Percentiles rank a stretch among this genome's conserved stretches.
Conservation (phyloP, 2,888 invertebrate species). For the Thymelicus sylvestris region DNA sequence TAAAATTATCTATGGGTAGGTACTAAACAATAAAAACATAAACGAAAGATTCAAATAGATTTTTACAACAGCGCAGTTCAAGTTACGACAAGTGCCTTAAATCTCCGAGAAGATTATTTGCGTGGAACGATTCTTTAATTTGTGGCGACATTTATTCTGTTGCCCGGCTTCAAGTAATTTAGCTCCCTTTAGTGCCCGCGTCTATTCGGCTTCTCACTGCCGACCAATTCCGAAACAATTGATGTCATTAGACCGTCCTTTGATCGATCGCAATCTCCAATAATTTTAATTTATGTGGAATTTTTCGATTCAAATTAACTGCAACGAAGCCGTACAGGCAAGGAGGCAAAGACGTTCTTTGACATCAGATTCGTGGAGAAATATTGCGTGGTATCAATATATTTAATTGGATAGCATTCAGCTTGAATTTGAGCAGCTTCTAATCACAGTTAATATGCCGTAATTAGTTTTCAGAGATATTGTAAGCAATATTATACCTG, state of each 20-base stretch:
- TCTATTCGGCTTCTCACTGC: conserved; percentile 63
- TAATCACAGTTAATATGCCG: not conserved
- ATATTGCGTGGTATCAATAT: not conserved
- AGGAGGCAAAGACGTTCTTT: conserved; percentile 46
- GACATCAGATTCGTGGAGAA: conserved; percentile 27
- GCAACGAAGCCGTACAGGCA: conserved; percentile 40
- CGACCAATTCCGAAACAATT: conserved; percentile 74
- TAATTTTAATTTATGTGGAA: conserved; percentile 67
- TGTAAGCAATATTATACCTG: too few relatives aligned
- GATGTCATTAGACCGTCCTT: conserved; percentile 70
- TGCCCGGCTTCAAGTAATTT: conserved; percentile 78
- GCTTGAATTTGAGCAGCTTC: conserved; percentile 23
- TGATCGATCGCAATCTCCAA: conserved; percentile 65
- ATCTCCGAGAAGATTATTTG: conserved; percentile 45
- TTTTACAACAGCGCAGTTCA: not conserved
- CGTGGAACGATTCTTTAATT: conserved; percentile 76
- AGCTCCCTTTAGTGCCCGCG: conserved; percentile 57
- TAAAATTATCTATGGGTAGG: too few relatives aligned
- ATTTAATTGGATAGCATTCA: conserved; percentile 1
- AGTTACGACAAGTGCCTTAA: conserved; percentile 40
- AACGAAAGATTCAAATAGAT: not conserved
- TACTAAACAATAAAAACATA: too few relatives aligned
- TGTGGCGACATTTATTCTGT: conserved; percentile 74
- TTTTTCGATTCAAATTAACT: conserved; percentile 56
- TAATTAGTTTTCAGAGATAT: not conserved